phyloP scores from a whole-genome alignment of 2,888 invertebrate genomes.

The Gandaritis pyraliata region DNA sequence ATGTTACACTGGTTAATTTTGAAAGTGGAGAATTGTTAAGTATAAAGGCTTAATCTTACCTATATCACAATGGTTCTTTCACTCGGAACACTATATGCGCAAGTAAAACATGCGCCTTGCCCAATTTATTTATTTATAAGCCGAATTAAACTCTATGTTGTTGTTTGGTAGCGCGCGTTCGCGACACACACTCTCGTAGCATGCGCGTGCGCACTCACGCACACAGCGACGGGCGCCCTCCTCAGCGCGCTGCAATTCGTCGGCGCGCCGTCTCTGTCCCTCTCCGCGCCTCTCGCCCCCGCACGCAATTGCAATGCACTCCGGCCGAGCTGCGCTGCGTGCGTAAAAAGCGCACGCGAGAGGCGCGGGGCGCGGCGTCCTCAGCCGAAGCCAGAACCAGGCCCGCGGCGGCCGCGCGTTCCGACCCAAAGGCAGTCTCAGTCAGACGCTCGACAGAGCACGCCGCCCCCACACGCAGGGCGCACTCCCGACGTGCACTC shows the following conservation, averaged over 20 bases:
- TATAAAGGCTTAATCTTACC: too few relatives aligned
- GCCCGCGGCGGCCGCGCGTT: slow-evolving; percentile 57
- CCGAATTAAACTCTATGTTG: slow-evolving; percentile 74
- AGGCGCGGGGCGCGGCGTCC: slow-evolving; percentile 66
- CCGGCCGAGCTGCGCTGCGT: slow-evolving; percentile 71
- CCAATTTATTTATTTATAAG: slow-evolving; percentile 59
- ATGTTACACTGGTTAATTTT: too few relatives aligned
- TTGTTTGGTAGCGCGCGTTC: slow-evolving; percentile 60
- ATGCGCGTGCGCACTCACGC: slow-evolving; percentile 74
- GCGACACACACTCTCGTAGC: slow-evolving; percentile 55
- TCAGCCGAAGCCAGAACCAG: slow-evolving; percentile 52
- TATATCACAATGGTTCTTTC: too few relatives aligned
- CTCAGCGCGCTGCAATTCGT: slow-evolving; percentile 82
- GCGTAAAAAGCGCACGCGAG: slow-evolving; percentile 84
- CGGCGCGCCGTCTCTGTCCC: slow-evolving; percentile 59
- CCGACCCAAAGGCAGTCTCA: slow-evolving; percentile 66
- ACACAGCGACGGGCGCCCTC: slow-evolving; percentile 71
- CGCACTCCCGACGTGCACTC: slow-evolving; percentile 55
- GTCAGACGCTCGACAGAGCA: slow-evolving; percentile 78
- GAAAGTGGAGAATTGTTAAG: too few relatives aligned
- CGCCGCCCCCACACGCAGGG: slow-evolving; percentile 78
- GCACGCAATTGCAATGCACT: slow-evolving; percentile 84
- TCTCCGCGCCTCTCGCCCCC: slow-evolving; percentile 63
- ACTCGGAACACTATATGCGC: too few relatives aligned
- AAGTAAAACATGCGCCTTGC: too few relatives aligned